Evolutionary conservation across 2,888 invertebrate genomes (phyloP), one percentile per base, ranked within the genome.

Genomic region (Drosophila paramelanica): DNA sequence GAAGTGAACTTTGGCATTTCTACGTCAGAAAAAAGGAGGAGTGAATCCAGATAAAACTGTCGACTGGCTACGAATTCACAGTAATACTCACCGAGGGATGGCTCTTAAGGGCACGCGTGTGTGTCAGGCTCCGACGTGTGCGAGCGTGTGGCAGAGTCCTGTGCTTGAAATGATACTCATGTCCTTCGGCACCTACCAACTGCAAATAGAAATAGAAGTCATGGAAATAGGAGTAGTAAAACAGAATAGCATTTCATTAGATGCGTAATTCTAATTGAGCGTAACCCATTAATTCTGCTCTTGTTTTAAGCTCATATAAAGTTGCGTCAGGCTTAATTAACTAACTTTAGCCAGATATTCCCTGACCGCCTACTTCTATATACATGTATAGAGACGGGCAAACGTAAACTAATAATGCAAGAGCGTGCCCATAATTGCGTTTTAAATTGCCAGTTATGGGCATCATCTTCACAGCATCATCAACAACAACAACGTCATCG

Each of bases 141-240:
- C 99, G 94, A 38, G 97, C 97, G 84, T 96, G 96, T 5, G 98
- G 97, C 73, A 99, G 93, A n/a, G 97, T 97, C 76, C 95, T 95
- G 92, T 98, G 98, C 61, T 97, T 94, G 93, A 99, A 99, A 92
- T 99, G 98, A 93, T 96, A 99, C 93, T 98, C 98, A 78, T 95
- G 96, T 81, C 95, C 95, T 51, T 98, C 97, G 60, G 91, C 90
- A 57, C 97, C 97, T 89, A 98, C 94, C 67, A 99, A 94, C 99
- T 99, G 94, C 11, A 92, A 93, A 80, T 89, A 0, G 27, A 33
- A 55, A 56, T 31, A 43, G 38, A 59, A 66, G 53, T 45, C 55
- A 42, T 20, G 50, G 14, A 58, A 57, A 7, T 27, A 31, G 31
- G 3, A 31, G 10, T 31, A 10, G 10, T 31, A 10, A 10, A 3